Conservation (phyloP, 2,888 invertebrate genomes). For the Blastobasis adustella region DNA sequence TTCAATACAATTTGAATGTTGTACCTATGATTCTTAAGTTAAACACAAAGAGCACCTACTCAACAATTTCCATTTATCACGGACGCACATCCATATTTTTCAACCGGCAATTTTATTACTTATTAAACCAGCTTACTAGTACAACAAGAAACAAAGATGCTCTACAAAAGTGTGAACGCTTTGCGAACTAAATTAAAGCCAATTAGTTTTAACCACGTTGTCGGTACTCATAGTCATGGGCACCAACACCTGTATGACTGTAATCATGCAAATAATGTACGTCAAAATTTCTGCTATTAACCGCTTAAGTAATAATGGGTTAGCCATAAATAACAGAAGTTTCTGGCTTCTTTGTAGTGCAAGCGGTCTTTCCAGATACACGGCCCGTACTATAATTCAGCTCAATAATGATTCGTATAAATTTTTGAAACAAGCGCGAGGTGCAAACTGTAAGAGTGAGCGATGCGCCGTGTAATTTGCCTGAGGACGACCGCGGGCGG, state of each 20-base stretch:
- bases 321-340: slow-evolving; percentile 2
- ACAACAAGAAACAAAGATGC: neutral
- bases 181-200: neutral
- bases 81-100: too few species aligned
- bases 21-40: too few species aligned
- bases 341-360: slow-evolving; percentile 4
- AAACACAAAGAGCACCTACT: too few species aligned
- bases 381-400: slow-evolving; percentile 49
- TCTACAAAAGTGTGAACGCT: neutral
- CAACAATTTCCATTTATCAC: too few species aligned
- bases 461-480: slow-evolving; percentile 51
- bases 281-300: slow-evolving; percentile 1
- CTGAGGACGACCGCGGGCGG: slow-evolving; percentile 45
- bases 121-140: neutral
- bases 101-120: too few species aligned
- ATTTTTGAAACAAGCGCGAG: slow-evolving; percentile 58
- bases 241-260: neutral
- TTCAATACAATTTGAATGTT: too few species aligned
- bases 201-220: slow-evolving; percentile 1
- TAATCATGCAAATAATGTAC: slow-evolving; percentile 9
- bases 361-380: slow-evolving; percentile 31
- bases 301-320: slow-evolving; percentile 7
- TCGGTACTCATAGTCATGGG: slow-evolving; percentile 2
- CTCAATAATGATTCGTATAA: slow-evolving; percentile 61
- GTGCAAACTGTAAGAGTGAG: slow-evolving; percentile 56